Percentiles rank a stretch among this genome's conserved stretches.
Evolutionary conservation across 2,113 vertebrate species (phyloP).

Genomic region (Piprites chloris): DNA sequence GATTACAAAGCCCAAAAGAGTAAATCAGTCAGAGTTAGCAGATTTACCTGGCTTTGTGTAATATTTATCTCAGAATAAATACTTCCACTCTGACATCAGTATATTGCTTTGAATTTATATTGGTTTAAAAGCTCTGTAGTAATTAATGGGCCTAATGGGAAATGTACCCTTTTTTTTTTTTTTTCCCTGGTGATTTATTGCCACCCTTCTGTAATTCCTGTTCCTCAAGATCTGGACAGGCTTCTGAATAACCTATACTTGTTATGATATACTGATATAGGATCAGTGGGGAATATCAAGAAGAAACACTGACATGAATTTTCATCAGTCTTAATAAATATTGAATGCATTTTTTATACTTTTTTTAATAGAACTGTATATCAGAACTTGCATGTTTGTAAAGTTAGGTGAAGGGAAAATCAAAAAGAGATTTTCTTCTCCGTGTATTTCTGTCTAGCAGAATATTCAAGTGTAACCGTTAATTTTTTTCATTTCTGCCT

Average conservation of each 20-base stretch:
- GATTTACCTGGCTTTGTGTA: background rate
- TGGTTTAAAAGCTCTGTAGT: background rate
- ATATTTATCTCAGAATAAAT: background rate
- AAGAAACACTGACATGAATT: background rate
- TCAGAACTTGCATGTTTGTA: background rate
- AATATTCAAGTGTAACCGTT: background rate
- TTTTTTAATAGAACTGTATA: background rate
- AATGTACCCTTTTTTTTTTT: background rate
- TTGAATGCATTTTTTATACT: background rate
- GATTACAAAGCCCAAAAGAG: background rate
- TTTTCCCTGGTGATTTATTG: background rate
- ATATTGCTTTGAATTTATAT: slow-evolving; percentile 7
- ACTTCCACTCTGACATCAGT: background rate
- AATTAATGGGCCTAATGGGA: background rate
- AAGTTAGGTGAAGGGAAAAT: background rate
- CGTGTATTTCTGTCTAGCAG: background rate
- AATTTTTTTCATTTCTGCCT: background rate
- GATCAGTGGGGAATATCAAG: background rate
- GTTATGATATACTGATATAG: background rate
- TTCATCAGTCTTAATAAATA: background rate
- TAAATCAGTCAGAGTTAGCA: background rate
- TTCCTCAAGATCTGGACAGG: background rate
- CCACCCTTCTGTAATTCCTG: background rate
- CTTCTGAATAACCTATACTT: background rate
- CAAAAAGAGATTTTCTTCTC: background rate